Conservation (phyloP, 2,797 vertebrate species). For the Microctenopoma steveboyesi region DNA sequence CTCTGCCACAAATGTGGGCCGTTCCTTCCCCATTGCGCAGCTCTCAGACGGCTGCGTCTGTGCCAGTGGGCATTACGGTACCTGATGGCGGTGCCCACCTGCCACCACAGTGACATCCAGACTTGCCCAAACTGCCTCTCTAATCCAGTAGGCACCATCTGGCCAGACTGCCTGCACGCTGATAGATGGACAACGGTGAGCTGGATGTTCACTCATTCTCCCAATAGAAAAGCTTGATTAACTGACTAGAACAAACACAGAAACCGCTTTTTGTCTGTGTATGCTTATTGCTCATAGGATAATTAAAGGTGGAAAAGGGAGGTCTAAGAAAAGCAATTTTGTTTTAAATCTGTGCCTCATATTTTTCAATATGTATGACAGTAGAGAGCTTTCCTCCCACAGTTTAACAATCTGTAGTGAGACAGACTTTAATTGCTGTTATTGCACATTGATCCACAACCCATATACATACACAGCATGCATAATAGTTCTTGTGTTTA, state of each 20-base stretch:
- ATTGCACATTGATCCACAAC: too few relatives aligned
- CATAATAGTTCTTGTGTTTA: too few relatives aligned
- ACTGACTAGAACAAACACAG: constrained; percentile 40
- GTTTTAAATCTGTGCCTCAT: too few relatives aligned
- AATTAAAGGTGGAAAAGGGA: constrained; percentile 1
- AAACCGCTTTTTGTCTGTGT: constrained; percentile 15
- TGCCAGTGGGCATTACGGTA: constrained; percentile 62
- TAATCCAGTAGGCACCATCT: constrained; percentile 70
- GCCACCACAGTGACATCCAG: constrained; percentile 60
- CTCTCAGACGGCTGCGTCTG: constrained; percentile 50
- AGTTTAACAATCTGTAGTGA: too few relatives aligned
- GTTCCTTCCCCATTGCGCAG: constrained; percentile 16
- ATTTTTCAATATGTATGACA: too few relatives aligned
- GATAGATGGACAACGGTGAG: constrained; percentile 64
- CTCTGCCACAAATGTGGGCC: constrained; percentile 13
- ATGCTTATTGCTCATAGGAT: constrained; percentile 15
- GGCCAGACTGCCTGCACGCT: constrained; percentile 66
- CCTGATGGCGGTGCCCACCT: constrained; percentile 72
- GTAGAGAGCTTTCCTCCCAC: too few relatives aligned
- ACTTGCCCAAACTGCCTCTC: constrained; percentile 59
- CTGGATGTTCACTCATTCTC: constrained; percentile 52
- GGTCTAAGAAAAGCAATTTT: not conserved
- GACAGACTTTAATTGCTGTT: too few relatives aligned
- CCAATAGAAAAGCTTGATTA: constrained; percentile 47
- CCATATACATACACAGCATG: too few relatives aligned